Conservation (phyloP, 2,888 invertebrate species). For the Junonia oenone region DNA sequence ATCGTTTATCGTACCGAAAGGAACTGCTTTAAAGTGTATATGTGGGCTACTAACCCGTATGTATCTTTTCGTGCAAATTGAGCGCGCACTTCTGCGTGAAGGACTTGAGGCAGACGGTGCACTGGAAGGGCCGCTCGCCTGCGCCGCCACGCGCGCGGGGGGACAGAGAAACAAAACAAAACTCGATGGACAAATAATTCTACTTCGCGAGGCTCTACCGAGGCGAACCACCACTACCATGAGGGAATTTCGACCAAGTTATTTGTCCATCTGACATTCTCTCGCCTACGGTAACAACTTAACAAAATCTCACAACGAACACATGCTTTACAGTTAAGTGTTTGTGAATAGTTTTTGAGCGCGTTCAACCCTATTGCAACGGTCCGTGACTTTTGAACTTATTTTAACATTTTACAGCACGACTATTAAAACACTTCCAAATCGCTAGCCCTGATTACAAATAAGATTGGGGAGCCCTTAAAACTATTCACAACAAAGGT, state of each 20-base stretch:
- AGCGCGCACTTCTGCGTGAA: constrained; percentile 82
- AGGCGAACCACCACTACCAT: constrained; percentile 49
- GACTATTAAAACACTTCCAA: constrained; percentile 44
- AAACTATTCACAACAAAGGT: constrained; percentile 77
- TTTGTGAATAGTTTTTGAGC: constrained; percentile 81
- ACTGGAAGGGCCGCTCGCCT: constrained; percentile 82
- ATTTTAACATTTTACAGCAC: constrained; percentile 19
- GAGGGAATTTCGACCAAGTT: constrained; percentile 64
- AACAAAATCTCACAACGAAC: constrained; percentile 72
- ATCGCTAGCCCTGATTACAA: constrained; percentile 46
- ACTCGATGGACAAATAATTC: constrained; percentile 78
- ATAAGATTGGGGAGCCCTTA: constrained; percentile 64
- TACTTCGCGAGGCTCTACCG: constrained; percentile 35
- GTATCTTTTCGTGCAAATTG: constrained; percentile 82
- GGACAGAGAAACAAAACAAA: constrained; percentile 80
- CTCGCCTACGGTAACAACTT: constrained; percentile 63
- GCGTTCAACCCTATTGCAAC: constrained; percentile 55
- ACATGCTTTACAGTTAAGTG: constrained; percentile 71
- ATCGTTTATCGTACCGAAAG: constrained; percentile 62
- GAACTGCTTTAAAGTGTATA: constrained; percentile 64
- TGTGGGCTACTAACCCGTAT: constrained; percentile 82
- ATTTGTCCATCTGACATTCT: constrained; percentile 76
- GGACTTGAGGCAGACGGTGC: constrained; percentile 82
- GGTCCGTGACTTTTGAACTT: constrained; percentile 14
- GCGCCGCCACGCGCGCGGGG: constrained; percentile 66